Evolutionary conservation across 2,113 vertebrate species (phyloP), one percentile per base, ranked within the genome.

Genomic region (Syrrhaptes paradoxus): DNA sequence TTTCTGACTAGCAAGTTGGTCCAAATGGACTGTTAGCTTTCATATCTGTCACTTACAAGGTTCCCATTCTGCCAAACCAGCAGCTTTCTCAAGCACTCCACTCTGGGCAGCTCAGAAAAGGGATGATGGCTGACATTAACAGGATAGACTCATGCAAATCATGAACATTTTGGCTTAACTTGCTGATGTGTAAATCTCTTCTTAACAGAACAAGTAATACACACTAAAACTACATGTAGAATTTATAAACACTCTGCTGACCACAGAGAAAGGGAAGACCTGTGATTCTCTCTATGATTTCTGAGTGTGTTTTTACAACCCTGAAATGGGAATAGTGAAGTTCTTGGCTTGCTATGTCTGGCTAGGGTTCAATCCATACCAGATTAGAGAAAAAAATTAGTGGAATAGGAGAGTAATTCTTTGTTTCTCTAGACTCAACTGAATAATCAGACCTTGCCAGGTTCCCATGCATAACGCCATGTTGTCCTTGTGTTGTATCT

Each of bases 351-450:
- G 82, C 89, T 87, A 1, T 70, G 46, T 76, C 93, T 73, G 87
- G 67, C 87, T 91, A 71, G 38, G 7, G 13, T 87, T 96, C 90
- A 95, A 79, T 63, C 29, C 72, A 55, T 59, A 70, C 77, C 38
- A 95, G 81, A 93, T 70, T 91, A 91, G 90, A 94, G 89, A 88
- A 96, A 89, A 96, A 90, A 76, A 19, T 61, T 10, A 83, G 85
- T 90, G 68, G 58, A 92, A 85, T 46, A 70, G 84, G 66, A 95
- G 61, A 91, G 49, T 78, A 96, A 95, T 68, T 82, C 77, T 89
- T 95, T 95, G 91, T 89, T 94, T 95, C 84, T 94, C 36, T 91
- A 91, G 84, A 73, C 72, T 89, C 26, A 67, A 2, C 36, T 80
- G 68, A 87, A 77, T 48, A 72, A 62, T 61, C 67, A 94, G 45